phyloP scores from a whole-genome alignment of 2,113 vertebrate species.

The Tonatia bakeri region DNA sequence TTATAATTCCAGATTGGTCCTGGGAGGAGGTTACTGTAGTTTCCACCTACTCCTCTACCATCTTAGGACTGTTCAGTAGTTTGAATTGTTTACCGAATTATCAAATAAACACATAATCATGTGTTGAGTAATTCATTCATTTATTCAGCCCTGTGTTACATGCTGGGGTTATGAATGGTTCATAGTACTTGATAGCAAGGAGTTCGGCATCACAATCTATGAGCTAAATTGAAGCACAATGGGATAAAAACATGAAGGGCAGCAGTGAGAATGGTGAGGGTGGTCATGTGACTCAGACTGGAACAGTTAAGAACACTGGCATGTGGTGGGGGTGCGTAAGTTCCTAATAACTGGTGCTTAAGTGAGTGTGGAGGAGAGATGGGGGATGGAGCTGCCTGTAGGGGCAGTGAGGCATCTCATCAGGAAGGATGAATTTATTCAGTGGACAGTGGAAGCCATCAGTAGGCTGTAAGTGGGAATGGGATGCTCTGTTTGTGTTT shows the following conservation, averaged over 20 bases:
- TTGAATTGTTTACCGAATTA: neutral
- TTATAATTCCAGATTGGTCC: too few species aligned
- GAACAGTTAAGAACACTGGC: neutral
- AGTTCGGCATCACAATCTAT: neutral
- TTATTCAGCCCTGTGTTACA: neutral
- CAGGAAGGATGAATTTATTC: neutral
- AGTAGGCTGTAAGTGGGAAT: neutral
- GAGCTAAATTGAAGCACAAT: neutral
- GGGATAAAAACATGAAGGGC: neutral
- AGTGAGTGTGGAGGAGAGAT: neutral
- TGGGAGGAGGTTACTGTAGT: too few species aligned
- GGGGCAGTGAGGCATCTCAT: neutral
- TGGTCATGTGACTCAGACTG: rapidly evolving
- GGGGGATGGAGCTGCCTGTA: neutral
- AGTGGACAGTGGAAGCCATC: neutral
- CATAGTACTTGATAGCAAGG: neutral
- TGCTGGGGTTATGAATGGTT: neutral
- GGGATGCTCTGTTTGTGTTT: neutral
- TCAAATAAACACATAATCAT: neutral
- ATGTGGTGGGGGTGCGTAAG: rapidly evolving
- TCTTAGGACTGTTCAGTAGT: neutral
- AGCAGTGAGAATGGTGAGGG: neutral
- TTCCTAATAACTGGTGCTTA: neutral
- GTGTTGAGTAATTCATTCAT: neutral
- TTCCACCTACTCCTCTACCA: too few species aligned